These are phyloP conservation scores for Xestia rhomboidea DNA, from an alignment of 2,888 invertebrate species.

Conservation along the genomic window DNA sequence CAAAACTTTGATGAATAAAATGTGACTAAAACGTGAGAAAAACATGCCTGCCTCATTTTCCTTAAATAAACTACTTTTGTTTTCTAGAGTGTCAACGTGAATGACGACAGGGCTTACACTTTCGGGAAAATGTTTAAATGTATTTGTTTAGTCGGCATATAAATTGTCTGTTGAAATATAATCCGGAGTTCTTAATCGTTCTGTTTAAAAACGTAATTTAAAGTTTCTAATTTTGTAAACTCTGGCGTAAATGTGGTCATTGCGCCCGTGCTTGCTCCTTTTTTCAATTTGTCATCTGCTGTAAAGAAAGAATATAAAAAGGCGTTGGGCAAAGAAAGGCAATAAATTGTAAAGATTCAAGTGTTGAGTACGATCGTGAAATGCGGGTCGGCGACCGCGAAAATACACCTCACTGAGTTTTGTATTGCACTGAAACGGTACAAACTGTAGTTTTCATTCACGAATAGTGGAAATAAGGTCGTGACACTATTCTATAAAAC, in stretches of 20 bases:
- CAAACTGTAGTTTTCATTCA: conserved; percentile 71
- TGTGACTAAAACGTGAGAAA: conserved; percentile 20
- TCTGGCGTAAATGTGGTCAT: conserved; percentile 73
- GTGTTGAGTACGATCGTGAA: conserved; percentile 72
- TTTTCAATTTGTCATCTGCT: conserved; percentile 74
- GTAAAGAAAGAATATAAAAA: conserved; percentile 63
- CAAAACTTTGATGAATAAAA: conserved; percentile 22
- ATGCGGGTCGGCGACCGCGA: conserved; percentile 82
- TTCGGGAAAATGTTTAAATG: conserved; percentile 69
- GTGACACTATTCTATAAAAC: conserved; percentile 20
- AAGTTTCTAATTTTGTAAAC: conserved; percentile 75
- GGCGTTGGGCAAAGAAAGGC: conserved; percentile 69
- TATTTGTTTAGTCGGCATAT: conserved; percentile 72
- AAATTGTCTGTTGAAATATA: conserved; percentile 79
- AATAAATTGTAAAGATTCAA: conserved; percentile 73
- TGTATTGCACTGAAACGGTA: conserved; percentile 75
- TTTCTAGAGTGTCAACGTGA: conserved; percentile 51
- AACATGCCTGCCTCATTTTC: conserved; percentile 26
- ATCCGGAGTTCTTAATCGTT: conserved; percentile 75
- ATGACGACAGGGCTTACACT: conserved; percentile 65
- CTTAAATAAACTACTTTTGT: conserved; percentile 55
- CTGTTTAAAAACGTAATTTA: conserved; percentile 73
- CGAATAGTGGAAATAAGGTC: conserved; percentile 55
- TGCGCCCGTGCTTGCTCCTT: conserved; percentile 75
- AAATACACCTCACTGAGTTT: conserved; percentile 73